Conservation (phyloP, 2,797 vertebrate species). For the Pyrocephalus nanus region DNA sequence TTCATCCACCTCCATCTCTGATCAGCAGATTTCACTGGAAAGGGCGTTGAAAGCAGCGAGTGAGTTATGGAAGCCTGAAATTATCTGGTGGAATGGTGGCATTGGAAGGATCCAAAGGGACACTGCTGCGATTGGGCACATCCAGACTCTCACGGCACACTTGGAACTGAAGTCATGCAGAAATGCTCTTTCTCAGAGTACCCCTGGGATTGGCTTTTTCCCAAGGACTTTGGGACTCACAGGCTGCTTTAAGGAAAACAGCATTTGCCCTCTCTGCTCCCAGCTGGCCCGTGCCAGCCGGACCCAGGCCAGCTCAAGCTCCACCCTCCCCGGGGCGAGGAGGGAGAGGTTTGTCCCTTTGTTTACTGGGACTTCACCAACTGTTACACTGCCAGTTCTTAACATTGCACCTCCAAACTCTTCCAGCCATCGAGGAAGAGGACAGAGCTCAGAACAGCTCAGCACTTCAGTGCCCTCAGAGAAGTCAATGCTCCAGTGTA, state of each 20-base stretch:
- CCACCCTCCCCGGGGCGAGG: not conserved
- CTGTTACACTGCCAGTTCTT: accelerated
- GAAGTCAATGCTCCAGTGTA: accelerated
- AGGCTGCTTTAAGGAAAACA: not conserved
- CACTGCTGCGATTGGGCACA: not conserved
- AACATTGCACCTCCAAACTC: not conserved
- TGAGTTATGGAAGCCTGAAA: not conserved
- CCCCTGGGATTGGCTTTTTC: not conserved
- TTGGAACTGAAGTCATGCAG: not conserved
- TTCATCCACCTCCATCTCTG: not conserved
- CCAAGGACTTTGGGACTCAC: not conserved
- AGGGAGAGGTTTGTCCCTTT: not conserved
- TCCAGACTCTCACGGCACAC: not conserved
- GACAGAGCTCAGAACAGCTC: not conserved
- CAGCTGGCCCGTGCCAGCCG: not conserved
- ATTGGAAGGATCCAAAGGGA: not conserved
- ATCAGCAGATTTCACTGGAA: not conserved
- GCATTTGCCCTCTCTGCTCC: not conserved
- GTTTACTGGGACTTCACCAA: not conserved
- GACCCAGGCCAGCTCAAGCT: not conserved
- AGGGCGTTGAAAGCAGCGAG: not conserved
- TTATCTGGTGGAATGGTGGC: not conserved
- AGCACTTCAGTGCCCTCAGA: accelerated
- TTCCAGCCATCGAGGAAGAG: not conserved
- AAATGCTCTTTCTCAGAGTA: slow-evolving; percentile 1